Base-by-base conservation (phyloP, 2,113 vertebrate species). In the Thomomys bottae region DNA sequence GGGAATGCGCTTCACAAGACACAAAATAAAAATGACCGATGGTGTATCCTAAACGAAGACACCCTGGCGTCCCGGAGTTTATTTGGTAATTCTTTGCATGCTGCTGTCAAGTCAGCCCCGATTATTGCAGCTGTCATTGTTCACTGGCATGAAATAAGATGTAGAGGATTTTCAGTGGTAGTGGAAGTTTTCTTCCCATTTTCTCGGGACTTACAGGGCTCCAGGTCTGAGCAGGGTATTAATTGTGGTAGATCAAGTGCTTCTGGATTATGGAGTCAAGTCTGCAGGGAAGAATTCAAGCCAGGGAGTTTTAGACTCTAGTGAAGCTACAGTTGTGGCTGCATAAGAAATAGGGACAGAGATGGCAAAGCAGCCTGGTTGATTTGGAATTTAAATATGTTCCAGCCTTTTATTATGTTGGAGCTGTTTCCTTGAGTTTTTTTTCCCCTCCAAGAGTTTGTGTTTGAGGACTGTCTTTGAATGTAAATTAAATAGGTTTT, bases 321-420 rank as follows among this genome's bases (percentile, higher is more conserved):
- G 30, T 11, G 30, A 30, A 81, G n/a, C 8, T n/a, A 6, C 10
- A 5, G 32, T 88, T 75, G 20, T 45, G 71, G 78, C 18, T 68
- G 34, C n/a, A 40, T 40, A 40, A 73, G 90, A 88, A 23, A 40
- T 57, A 40, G 45, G 18, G 40, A 23, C 40, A 23, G 54, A 42
- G n/a, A 11, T 0, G 1, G 2, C 0, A 4, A 12, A 23, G 38
- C 36, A 26, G 76, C 54, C 67, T 57, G 6, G 68, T 63, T 63
- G 42, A 85, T 34, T 79, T 72, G 67, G 80, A 90, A 80, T 80
- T 92, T 88, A 67, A 88, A 95, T 72, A 59, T 17, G 36, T 8
- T 26, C 49, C 90, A 86, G n/a, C 59, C 42, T 88, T 94, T 92
- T 17, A 23, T 75, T 49, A 84, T 83, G 75, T 83, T 66, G 49